Base-by-base conservation (phyloP, 2,113 vertebrate genomes). In the Plestiodon gilberti region DNA sequence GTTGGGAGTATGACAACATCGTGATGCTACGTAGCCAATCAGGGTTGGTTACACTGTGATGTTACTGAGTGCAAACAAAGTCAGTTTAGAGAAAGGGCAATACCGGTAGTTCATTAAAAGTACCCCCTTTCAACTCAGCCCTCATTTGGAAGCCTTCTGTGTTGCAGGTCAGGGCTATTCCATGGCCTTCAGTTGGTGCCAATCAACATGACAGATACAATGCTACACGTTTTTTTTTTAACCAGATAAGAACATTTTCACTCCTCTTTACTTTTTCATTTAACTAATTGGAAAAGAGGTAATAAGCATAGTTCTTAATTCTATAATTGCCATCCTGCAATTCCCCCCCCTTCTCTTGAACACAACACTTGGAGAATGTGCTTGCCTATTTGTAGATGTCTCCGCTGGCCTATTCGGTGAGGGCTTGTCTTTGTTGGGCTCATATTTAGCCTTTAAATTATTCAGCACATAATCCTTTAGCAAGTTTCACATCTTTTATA, bases 361-460 rank as follows among this genome's bases (percentile, higher is more conserved):
- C 52, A 64, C 13, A 73, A 69, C 75, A 10, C 33, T 90, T 35
- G 28, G 11, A 75, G 30, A 75, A 84, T 75, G 52, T 11, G 70
- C 82, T 88, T 88, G 69, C 28, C n/a, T 62, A 18, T 82, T 82
- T 76, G 22, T 5, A 67, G 57, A 2, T 52, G 30, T 76, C 74
- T 81, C 55, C 43, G 35, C 30, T 6, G 55, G 78, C 81, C 35
- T 87, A 22, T 78, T 35, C 78, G 30, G 20, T 61, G 73, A 86
- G 77, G 69, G 57, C 73, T 80, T 62, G 30, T 81, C 25, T 75
- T 69, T 85, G 23, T 43, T 61, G 83, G 35, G 8, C 15, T 83
- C 20, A 80, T 2, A 3, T 74, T 88, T 88, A 81, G 57, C 38
- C 55, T 57, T 85, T 89, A 62, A 71, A 87, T 91, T 82, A 90